Percentiles rank a stretch among this genome's conserved stretches.
Evolutionary conservation across 2,888 invertebrate species (phyloP).

Genomic region (Graphium colonna): DNA sequence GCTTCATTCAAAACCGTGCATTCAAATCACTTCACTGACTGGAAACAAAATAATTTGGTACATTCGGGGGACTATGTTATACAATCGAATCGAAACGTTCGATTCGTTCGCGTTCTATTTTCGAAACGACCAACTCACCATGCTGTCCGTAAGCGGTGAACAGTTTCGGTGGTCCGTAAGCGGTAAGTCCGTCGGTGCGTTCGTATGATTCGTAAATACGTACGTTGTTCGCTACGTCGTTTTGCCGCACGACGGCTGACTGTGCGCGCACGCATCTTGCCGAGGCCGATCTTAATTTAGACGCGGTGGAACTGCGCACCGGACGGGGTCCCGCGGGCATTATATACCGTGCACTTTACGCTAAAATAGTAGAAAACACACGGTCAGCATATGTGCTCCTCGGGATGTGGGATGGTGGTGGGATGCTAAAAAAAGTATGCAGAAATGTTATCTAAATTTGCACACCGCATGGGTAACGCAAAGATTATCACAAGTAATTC

Average conservation of each 20-base stretch:
- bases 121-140: slow-evolving; percentile 41
- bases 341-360: slow-evolving; percentile 49
- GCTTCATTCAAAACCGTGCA: slow-evolving; percentile 44
- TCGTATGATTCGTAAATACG: slow-evolving; percentile 61
- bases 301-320: slow-evolving; percentile 57
- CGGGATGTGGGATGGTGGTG: too few species aligned
- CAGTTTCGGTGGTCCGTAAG: slow-evolving; percentile 16
- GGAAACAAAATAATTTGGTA: slow-evolving; percentile 42
- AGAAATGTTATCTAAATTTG: background rate
- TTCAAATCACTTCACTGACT: slow-evolving; percentile 62
- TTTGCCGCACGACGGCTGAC: slow-evolving; percentile 55
- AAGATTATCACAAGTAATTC: too few species aligned
- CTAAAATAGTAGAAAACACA: slow-evolving; percentile 36
- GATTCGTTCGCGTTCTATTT: slow-evolving; percentile 10
- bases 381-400: slow-evolving; percentile 45
- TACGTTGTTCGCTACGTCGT: slow-evolving; percentile 75
- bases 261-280: slow-evolving; percentile 67
- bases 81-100: slow-evolving; percentile 26
- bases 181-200: slow-evolving; percentile 27
- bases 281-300: slow-evolving; percentile 73
- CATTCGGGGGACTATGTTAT: slow-evolving; percentile 28
- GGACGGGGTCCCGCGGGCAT: slow-evolving; percentile 52
- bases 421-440: background rate
- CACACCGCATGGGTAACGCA: background rate
- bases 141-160: slow-evolving; percentile 29